A percentile compares a stretch with the other conserved stretches of the same genome.
Evolutionary conservation across 2,888 invertebrate species (phyloP).

Genomic region (Agapostemon virescens): DNA sequence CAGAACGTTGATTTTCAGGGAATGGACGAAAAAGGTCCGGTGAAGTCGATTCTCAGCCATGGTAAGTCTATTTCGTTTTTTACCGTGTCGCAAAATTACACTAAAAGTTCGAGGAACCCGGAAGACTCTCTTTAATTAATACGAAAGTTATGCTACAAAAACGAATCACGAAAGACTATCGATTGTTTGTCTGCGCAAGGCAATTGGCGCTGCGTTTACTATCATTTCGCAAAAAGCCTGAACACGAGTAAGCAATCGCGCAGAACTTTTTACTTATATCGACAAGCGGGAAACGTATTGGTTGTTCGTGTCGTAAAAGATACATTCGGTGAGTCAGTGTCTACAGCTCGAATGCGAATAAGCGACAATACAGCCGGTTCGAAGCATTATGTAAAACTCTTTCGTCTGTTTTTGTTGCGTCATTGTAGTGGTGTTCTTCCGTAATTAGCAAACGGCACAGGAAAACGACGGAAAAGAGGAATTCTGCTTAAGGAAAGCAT

Average conservation of each 20-base stretch:
- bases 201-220: neutral
- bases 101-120: neutral
- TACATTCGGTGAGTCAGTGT: neutral
- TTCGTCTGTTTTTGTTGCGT: conserved; percentile 43
- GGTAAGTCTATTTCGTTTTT: conserved; percentile 64
- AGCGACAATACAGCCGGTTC: conserved; percentile 19
- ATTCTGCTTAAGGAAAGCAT: conserved; percentile 66
- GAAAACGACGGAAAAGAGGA: conserved; percentile 38
- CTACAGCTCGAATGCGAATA: neutral
- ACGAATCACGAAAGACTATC: neutral
- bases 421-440: conserved; percentile 42
- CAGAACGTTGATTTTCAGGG: conserved; percentile 73
- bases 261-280: neutral
- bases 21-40: conserved; percentile 75
- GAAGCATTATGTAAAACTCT: conserved; percentile 41
- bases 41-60: conserved; percentile 72
- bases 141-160: neutral
- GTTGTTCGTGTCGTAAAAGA: neutral
- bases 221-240: neutral
- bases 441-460: conserved; percentile 41
- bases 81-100: neutral
- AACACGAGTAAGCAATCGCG: neutral
- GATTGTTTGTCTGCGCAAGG: neutral
- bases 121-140: neutral
- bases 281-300: neutral